These are phyloP conservation scores for Sepioteuthis lessoniana DNA, from an alignment of 2,888 invertebrate species.

Conservation along the genomic window DNA sequence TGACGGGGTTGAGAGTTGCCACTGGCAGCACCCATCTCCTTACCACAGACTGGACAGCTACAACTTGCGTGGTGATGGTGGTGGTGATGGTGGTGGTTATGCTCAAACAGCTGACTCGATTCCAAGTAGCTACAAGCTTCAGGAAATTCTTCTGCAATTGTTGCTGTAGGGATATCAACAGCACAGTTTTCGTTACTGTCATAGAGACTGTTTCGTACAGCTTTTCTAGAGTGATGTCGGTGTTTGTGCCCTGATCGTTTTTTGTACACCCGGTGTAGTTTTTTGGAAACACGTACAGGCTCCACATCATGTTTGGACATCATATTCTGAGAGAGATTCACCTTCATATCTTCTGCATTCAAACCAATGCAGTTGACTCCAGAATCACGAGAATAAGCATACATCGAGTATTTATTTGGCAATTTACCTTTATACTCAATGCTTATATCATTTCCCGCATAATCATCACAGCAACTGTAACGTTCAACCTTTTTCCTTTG, in stretches of 20 bases:
- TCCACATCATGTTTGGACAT: conserved; percentile 35
- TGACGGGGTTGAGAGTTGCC: conserved; percentile 53
- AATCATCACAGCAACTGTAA: conserved; percentile 54
- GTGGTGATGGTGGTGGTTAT: conserved; percentile 35
- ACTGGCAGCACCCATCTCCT: conserved; percentile 52
- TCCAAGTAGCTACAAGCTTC: conserved; percentile 14
- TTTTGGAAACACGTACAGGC: conserved; percentile 35
- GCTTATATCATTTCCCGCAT: conserved; percentile 61
- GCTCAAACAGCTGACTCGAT: conserved; percentile 34
- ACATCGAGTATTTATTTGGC: conserved; percentile 64
- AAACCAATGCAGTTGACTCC: conserved; percentile 73
- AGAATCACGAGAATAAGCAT: conserved; percentile 68
- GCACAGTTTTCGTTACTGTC: conserved; percentile 44
- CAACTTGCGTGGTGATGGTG: conserved; percentile 19
- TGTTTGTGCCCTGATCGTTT: conserved; percentile 48
- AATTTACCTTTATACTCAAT: conserved; percentile 68
- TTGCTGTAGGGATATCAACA: conserved; percentile 23
- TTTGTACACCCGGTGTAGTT: conserved; percentile 34
- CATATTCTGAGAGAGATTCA: conserved; percentile 47
- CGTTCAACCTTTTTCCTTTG: conserved; percentile 48
- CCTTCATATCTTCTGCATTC: conserved; percentile 50
- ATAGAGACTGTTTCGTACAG: conserved; percentile 35
- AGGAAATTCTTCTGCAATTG: not conserved
- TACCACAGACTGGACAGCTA: conserved; percentile 53
- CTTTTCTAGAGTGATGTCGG: conserved; percentile 16